These are phyloP conservation scores for Monopterus albus DNA, from an alignment of 2,113 vertebrate genomes.

Conservation along the genomic window DNA sequence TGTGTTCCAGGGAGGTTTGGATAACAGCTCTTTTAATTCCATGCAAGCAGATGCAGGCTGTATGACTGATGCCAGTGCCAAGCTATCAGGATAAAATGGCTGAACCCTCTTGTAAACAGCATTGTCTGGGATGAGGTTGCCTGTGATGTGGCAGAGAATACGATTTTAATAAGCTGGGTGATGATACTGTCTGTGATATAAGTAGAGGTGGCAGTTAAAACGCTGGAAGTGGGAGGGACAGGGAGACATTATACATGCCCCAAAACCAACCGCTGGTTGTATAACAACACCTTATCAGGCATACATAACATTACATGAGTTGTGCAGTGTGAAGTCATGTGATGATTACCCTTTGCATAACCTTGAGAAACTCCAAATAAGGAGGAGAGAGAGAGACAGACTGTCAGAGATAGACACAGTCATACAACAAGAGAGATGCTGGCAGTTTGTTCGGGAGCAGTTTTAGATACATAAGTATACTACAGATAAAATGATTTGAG, in stretches of 20 bases:
- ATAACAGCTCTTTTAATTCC: conserved; percentile 55
- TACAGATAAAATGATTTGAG: too few relatives aligned
- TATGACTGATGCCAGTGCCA: conserved; percentile 46
- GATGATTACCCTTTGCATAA: conserved; percentile 26
- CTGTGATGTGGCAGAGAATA: conserved; percentile 1
- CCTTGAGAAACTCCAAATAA: conserved; percentile 31
- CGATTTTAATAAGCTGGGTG: conserved; percentile 16
- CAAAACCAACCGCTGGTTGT: neutral
- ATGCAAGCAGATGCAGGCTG: conserved; percentile 43
- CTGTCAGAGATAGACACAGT: conserved; percentile 8
- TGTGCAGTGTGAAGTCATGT: conserved; percentile 37
- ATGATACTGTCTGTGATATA: conserved; percentile 11
- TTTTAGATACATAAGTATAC: neutral
- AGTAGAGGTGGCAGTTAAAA: conserved; percentile 12
- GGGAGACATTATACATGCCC: neutral
- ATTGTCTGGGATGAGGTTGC: neutral
- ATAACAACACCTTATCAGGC: conserved; percentile 29
- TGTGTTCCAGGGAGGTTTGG: conserved; percentile 39
- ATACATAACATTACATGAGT: conserved; percentile 49
- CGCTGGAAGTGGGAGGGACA: neutral
- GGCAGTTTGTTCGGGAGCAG: neutral
- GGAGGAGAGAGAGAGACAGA: neutral
- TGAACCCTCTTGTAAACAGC: conserved; percentile 26
- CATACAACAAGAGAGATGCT: neutral
- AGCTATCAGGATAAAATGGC: conserved; percentile 21